Base-by-base conservation (phyloP, 2,888 invertebrate species). In the Lasioglossum calceatum region DNA sequence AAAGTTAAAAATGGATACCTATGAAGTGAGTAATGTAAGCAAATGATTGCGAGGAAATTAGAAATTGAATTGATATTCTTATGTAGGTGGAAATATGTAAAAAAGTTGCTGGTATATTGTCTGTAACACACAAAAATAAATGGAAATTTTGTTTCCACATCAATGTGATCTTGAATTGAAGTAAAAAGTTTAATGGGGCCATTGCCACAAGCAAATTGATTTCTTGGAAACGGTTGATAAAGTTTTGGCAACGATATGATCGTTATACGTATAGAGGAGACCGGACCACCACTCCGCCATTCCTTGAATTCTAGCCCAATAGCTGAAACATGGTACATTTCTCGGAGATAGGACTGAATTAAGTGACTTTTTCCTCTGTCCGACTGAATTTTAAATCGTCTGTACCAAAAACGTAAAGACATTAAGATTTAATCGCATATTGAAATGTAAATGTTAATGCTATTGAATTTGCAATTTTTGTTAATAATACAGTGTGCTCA, bases 191-290 rank as follows among this genome's bases (percentile, higher is more conserved):
- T 64, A 64, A 64, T 64, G 61, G 61, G 27, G 61, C 61, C 61
- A 64, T 64, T 64, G 61, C 61, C 61, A 16, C 61, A 64, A 32
- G 27, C 32, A 27, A 64, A 32, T 64, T 64, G 61, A 64, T 64
- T 64, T 16, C 61, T 32, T 32, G 61, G 61, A 64, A 64, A 64
- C 61, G 61, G 32, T 64, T 64, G 61, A 32, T 64, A 64, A 64
- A 64, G 16, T 64, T 32, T 64, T 64, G 61, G 61, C 32, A 64
- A 64, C 61, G 61, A 32, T 64, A 8, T 2, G 61, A 64, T 32
- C 61, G 12, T 64, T 64, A 32, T 32, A 27, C 27, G 5, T 61
- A 5, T 12, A 61, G 27, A 14, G 61, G 2, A 12, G n/a, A 27
- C 14, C 27, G 27, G 5, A 61, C 27, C n/a, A 16, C 61, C 27